Conservation (phyloP, 2,888 invertebrate species). For the Scaeva pyrastri region DNA sequence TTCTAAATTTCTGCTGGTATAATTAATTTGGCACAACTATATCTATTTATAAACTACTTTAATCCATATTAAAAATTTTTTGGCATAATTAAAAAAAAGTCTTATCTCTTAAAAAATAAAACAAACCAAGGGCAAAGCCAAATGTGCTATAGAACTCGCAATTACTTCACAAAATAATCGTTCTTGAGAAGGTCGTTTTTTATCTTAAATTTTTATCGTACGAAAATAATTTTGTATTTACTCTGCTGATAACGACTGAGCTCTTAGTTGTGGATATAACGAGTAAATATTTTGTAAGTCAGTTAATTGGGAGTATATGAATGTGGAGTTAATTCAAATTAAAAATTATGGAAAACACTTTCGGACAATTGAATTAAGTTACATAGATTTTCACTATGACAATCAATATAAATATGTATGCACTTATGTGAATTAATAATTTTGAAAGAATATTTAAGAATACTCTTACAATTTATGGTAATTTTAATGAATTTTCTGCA, state of each 20-base stretch:
- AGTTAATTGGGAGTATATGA: too few relatives aligned
- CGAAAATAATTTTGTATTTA: constrained; percentile 28
- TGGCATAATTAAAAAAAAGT: neutral
- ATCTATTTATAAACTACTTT: too few relatives aligned
- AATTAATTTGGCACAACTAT: too few relatives aligned
- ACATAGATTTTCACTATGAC: neutral
- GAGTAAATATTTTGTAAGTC: constrained; percentile 5
- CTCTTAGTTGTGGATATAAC: neutral
- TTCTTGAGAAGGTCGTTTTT: constrained; percentile 67
- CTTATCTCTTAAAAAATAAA: constrained; percentile 10
- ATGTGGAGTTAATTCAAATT: too few relatives aligned
- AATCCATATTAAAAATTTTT: too few relatives aligned
- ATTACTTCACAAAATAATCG: constrained; percentile 27
- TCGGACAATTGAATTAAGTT: too few relatives aligned
- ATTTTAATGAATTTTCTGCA: neutral
- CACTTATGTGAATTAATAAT: too few relatives aligned
- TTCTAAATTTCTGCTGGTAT: too few relatives aligned
- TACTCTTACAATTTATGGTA: neutral
- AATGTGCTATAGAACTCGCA: constrained; percentile 52
- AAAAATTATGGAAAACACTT: too few relatives aligned
- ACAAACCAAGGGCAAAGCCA: constrained; percentile 12
- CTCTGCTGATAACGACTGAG: constrained; percentile 40
- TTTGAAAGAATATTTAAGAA: neutral
- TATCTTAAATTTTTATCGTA: constrained; percentile 54
- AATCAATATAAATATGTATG: neutral